A percentile compares a stretch with the other conserved stretches of the same genome.
Evolutionary conservation across 2,797 vertebrate genomes (phyloP).

Genomic region (Streptopelia turtur): DNA sequence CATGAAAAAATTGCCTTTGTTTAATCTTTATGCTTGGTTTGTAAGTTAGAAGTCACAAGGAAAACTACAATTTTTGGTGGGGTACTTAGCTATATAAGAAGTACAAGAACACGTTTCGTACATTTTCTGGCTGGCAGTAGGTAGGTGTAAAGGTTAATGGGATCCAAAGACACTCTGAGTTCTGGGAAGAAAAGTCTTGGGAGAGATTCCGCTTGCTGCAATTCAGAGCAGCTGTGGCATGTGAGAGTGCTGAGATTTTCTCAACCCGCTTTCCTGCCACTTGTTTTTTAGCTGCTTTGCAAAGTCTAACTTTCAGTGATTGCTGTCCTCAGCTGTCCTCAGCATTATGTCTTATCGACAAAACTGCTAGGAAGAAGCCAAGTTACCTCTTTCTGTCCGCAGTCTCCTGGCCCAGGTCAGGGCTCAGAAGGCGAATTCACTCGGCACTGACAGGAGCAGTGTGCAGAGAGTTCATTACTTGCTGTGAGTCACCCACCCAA

Average conservation of each 20-base stretch:
- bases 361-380: neutral
- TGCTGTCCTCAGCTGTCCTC: neutral
- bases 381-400: neutral
- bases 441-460: neutral
- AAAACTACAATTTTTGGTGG: neutral
- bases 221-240: neutral
- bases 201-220: neutral
- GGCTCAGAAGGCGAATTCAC: neutral
- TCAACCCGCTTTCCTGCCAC: neutral
- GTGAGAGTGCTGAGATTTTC: neutral
- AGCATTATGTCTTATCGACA: neutral
- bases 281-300: neutral
- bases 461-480: constrained; percentile 14
- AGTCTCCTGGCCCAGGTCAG: neutral
- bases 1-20: neutral
- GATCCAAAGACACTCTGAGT: neutral
- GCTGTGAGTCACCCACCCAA: constrained; percentile 34
- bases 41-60: neutral
- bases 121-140: neutral
- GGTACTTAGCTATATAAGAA: neutral
- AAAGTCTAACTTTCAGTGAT: neutral
- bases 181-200: neutral
- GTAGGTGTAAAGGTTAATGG: neutral
- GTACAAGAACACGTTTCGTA: neutral
- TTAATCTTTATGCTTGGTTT: neutral